Evolutionary conservation across 1,140 invertebrate genomes (phyloP).

Genomic region (Formica selysi): DNA sequence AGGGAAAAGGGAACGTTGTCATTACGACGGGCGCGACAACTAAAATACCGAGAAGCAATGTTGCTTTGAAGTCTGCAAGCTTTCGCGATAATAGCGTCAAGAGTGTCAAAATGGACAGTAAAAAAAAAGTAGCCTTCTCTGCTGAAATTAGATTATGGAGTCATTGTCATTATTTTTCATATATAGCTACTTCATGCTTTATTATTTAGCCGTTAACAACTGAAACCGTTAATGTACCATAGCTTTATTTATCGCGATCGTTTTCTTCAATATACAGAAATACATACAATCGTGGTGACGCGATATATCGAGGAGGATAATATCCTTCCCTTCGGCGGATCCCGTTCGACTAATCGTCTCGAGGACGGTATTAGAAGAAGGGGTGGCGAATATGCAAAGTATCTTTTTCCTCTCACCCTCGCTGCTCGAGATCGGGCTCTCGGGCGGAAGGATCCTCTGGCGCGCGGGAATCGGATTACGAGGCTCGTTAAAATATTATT

Average conservation of each 20-base stretch:
- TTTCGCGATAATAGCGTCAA: slow-evolving; percentile 36
- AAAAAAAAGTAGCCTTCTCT: slow-evolving; percentile 13
- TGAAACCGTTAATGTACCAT: background rate
- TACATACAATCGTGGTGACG: too few species aligned
- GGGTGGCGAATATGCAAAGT: slow-evolving; percentile 81
- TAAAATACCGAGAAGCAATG: slow-evolving; percentile 73
- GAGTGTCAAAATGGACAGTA: slow-evolving; percentile 17
- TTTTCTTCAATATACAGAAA: too few species aligned
- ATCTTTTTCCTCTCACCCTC: slow-evolving; percentile 77
- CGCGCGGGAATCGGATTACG: slow-evolving; percentile 82
- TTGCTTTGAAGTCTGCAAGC: slow-evolving; percentile 60
- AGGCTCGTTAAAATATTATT: slow-evolving; percentile 85
- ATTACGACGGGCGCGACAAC: slow-evolving; percentile 39
- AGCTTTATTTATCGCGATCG: background rate
- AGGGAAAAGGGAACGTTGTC: slow-evolving; percentile 48
- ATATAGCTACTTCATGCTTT: background rate
- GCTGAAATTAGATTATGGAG: slow-evolving; percentile 5
- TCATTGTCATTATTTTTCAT: slow-evolving; percentile 15
- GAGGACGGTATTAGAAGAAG: slow-evolving; percentile 71
- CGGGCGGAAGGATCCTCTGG: slow-evolving; percentile 49
- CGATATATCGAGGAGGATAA: slow-evolving; percentile 25
- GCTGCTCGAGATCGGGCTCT: slow-evolving; percentile 58
- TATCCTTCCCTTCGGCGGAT: slow-evolving; percentile 38
- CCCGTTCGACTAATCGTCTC: slow-evolving; percentile 68
- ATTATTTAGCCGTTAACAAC: background rate